These are phyloP conservation scores for Noturus placidus DNA, from an alignment of 2,113 vertebrate genomes.

Conservation along the genomic window DNA sequence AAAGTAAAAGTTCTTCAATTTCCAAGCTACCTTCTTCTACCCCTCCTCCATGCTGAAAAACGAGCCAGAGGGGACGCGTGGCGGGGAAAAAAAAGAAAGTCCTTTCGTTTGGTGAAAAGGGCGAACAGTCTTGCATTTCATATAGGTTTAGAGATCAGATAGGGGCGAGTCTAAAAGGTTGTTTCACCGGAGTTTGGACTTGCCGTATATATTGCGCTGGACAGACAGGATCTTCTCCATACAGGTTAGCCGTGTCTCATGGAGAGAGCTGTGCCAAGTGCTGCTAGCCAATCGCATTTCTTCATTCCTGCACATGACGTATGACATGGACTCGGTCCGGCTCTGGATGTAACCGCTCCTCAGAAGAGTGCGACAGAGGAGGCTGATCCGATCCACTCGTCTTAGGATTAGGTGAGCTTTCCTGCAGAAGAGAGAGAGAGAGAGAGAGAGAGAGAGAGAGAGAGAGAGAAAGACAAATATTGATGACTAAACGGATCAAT, in stretches of 20 bases:
- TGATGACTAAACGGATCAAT: too few species aligned
- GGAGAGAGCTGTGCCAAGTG: conserved; percentile 87
- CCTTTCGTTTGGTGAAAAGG: conserved; percentile 9
- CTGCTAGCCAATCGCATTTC: conserved; percentile 78
- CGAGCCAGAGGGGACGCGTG: background rate
- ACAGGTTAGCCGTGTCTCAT: conserved; percentile 87
- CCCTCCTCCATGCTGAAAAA: background rate
- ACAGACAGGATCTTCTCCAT: conserved; percentile 95
- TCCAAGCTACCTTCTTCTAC: conserved; percentile 7
- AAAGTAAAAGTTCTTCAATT: background rate
- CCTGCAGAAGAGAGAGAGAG: conserved; percentile 65
- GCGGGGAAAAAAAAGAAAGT: background rate
- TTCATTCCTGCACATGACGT: conserved; percentile 88
- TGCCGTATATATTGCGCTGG: conserved; percentile 93
- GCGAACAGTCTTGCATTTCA: conserved; percentile 19
- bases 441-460: background rate
- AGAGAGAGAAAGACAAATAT: background rate
- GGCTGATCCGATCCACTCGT: conserved; percentile 88
- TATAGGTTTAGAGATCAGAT: conserved; percentile 22
- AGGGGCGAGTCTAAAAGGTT: background rate
- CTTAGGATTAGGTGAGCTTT: conserved; percentile 94
- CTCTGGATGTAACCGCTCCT: conserved; percentile 93
- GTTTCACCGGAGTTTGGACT: conserved; percentile 94
- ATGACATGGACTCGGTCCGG: conserved; percentile 90
- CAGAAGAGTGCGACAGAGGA: conserved; percentile 85